A percentile compares a stretch with the other conserved stretches of the same genome.
Evolutionary conservation across 30 jellyfish, hydroid and myxozoan species (phyloP).

Genomic region (Morbakka virulenta): DNA sequence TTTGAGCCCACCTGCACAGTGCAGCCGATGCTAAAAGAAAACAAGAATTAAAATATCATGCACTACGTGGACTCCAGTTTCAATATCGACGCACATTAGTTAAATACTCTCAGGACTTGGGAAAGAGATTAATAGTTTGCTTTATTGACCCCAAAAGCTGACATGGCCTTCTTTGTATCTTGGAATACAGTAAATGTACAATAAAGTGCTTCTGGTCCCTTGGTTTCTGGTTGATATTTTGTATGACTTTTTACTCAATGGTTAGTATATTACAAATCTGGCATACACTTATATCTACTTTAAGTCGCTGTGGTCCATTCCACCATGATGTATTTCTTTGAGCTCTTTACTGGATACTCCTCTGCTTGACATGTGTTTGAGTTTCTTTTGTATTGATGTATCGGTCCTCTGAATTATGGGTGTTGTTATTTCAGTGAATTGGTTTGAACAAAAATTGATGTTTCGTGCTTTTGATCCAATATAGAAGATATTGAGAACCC

Average conservation of each 20-base stretch:
- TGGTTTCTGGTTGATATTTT: constrained; percentile 2
- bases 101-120: constrained; percentile 23
- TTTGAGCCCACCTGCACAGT: no score
- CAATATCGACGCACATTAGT: no score
- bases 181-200: background rate
- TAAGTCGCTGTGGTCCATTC: no score
- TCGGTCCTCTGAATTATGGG: background rate
- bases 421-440: no score
- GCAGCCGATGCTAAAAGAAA: no score
- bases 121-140: background rate
- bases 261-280: constrained; percentile 9
- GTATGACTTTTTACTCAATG: background rate
- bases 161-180: background rate
- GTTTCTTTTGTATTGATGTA: constrained; percentile 10
- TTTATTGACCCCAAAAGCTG: constrained; percentile 26
- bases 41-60: no score
- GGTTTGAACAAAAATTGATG: constrained; percentile 1
- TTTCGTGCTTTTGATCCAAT: constrained; percentile 12
- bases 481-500: constrained; percentile 18
- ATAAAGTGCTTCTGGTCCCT: constrained; percentile 9
- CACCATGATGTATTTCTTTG: no score
- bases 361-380: constrained; percentile 13
- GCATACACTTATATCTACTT: no score
- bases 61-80: no score
- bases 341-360: background rate